Conservation (phyloP, 2,888 invertebrate species). For the Polylopha cassiicola region DNA sequence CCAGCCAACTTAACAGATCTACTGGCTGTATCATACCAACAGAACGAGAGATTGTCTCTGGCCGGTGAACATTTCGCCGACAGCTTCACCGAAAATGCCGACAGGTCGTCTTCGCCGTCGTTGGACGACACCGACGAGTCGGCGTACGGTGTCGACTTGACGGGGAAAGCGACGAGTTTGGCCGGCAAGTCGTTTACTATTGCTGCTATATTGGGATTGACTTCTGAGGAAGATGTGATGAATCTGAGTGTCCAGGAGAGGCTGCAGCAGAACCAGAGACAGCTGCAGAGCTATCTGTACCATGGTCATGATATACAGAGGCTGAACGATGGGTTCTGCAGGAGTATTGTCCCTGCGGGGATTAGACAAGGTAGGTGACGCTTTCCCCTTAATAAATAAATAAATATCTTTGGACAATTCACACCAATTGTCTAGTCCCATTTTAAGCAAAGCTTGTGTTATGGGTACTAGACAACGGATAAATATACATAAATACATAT, state of each 20-base stretch:
- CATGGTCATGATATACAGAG: slow-evolving; percentile 62
- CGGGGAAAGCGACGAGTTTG: slow-evolving; percentile 62
- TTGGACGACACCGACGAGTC: slow-evolving; percentile 64
- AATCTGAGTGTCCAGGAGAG: slow-evolving; percentile 75
- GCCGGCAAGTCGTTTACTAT: slow-evolving; percentile 89
- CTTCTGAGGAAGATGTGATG: slow-evolving; percentile 71
- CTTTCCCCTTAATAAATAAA: neutral
- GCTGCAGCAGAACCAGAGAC: slow-evolving; percentile 61
- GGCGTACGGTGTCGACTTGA: slow-evolving; percentile 63
- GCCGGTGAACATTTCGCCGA: slow-evolving; percentile 39
- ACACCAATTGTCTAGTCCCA: no score
- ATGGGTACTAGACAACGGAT: no score
- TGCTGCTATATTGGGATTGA: slow-evolving; percentile 89
- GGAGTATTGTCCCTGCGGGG: slow-evolving; percentile 51
- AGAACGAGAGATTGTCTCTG: slow-evolving; percentile 41
- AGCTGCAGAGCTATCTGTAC: slow-evolving; percentile 62
- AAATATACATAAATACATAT: no score
- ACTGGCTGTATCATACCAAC: slow-evolving; percentile 56
- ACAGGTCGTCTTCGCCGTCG: slow-evolving; percentile 51
- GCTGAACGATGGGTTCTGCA: slow-evolving; percentile 58
- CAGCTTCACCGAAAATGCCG: slow-evolving; percentile 45
- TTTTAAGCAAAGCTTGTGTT: no score
- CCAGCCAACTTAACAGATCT: slow-evolving; percentile 59
- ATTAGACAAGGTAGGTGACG: slow-evolving; percentile 54
- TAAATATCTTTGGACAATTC: no score